Base-by-base conservation (phyloP, 1,140 invertebrate species). In the Hypothenemus hampei region DNA sequence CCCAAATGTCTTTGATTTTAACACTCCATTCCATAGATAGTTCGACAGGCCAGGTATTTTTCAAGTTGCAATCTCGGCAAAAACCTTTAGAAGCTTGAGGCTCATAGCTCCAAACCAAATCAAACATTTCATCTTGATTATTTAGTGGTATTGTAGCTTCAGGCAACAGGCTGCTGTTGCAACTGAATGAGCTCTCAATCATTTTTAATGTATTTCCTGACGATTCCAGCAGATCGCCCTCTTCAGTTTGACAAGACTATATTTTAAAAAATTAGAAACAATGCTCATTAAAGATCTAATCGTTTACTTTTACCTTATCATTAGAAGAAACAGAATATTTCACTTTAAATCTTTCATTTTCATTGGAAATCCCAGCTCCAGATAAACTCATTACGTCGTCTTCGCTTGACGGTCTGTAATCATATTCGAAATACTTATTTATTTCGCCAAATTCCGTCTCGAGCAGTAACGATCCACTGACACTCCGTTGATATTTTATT, bases 211-310 rank as follows among this genome's bases (percentile, higher is more conserved):
- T n/a, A n/a, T n/a, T n/a, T n/a, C n/a, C n/a, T n/a, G n/a, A n/a
- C n/a, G n/a, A n/a, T n/a, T n/a, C n/a, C n/a, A n/a, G n/a, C n/a
- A n/a, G n/a, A n/a, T n/a, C n/a, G n/a, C n/a, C n/a, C n/a, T 59
- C 49, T 3, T 78, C 77, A 13, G 77, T 78, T 69, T 80, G 78
- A 62, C 72, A 73, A 37, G 63, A 71, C 51, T 41, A 20, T 13
- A 21, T 2, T 10, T 21, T 13, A 41, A 21, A 19, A 41, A 19
- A 19, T 19, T 19, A 21, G 13, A 21, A 41, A 21, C 11, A 41
- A 21, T 3, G 39, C 26, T 8, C 1, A 31, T 3, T 1, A 31
- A 31, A 11, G 13, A n/a, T n/a, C n/a, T n/a, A 31, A 31, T 31
- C 26, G 13, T 31, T 2, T 31, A n/a, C 1, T 31, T 13, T 31